Base-by-base conservation (phyloP, 2,113 vertebrate species). In the Cacatua alba region DNA sequence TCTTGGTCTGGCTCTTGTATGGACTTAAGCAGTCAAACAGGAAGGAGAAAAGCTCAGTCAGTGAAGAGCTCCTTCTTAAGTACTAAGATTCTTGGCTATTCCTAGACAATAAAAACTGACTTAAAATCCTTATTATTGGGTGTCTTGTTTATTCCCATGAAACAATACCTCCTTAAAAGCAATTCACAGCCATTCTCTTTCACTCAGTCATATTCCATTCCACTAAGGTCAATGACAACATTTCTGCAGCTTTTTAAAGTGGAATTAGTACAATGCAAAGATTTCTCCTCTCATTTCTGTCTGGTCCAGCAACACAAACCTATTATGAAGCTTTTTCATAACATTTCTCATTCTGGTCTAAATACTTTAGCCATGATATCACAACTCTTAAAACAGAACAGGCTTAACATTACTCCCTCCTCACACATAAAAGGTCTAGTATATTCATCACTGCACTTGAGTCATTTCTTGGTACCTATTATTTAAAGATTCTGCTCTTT, bases 321-420 rank as follows among this genome's bases (percentile, higher is more conserved):
- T 53, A 43, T 67, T 85, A 43, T 3, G 6, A 67, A 86, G 49
- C 7, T 43, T 87, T 92, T 70, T 31, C 43, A 62, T 85, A 94
- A 68, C 37, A 53, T 77, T 92, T 94, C 55, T 87, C n/a, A 70
- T 86, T 86, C 55, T 93, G 49, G 7, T 86, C 60, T 90, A 80
- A 96, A 95, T 88, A 74, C 63, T 86, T 91, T 33, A 82, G n/a
- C n/a, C 10, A 25, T 91, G 75, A 86, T 90, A 79, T 90, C 90
- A 96, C 19, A 87, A 21, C 24, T 76, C 44, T 77, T 87, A 85
- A 85, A 91, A 71, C 33, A 85, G 17, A 94, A 82, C 51, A 92
- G 59, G 16, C 64, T 88, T 76, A 88, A 25, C 21, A 35, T 75
- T 84, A 31, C 35, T 94, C 91, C 86, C 64, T 86, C 17, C n/a